Evolutionary conservation across 2,888 invertebrate genomes (phyloP).

Genomic region (Drosophila robusta): DNA sequence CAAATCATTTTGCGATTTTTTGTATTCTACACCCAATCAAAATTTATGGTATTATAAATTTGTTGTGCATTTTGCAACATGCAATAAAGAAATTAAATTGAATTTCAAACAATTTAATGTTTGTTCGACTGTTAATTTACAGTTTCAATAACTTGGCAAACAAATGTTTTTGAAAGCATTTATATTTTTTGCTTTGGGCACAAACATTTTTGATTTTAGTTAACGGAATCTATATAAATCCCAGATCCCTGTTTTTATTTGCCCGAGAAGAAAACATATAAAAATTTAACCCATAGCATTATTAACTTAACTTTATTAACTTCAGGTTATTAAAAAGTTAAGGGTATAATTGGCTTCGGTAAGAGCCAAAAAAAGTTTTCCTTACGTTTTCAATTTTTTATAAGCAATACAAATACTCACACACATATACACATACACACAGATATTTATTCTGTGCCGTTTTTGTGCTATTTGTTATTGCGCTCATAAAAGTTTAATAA

Average conservation of each 20-base stretch:
- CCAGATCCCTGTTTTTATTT: no score
- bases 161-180: background rate
- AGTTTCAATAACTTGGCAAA: no score
- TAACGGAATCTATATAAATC: no score
- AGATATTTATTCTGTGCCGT: conserved; percentile 16
- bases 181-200: no score
- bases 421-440: background rate
- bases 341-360: conserved; percentile 33
- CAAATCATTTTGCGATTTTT: conserved; percentile 18
- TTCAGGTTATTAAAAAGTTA: background rate
- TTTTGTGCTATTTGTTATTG: conserved; percentile 56
- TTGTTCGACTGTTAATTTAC: no score
- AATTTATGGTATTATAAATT: conserved; percentile 13
- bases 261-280: background rate
- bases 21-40: conserved; percentile 4
- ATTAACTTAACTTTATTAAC: background rate
- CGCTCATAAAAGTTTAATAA: conserved; percentile 70
- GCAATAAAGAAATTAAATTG: background rate
- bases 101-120: no score
- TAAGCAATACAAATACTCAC: conserved; percentile 47
- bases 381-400: conserved; percentile 62
- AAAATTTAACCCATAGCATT: background rate
- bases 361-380: conserved; percentile 4
- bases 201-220: no score
- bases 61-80: conserved; percentile 11